These are phyloP conservation scores for Patagioenas fasciata DNA, from an alignment of 2,113 vertebrate species.

Conservation along the genomic window DNA sequence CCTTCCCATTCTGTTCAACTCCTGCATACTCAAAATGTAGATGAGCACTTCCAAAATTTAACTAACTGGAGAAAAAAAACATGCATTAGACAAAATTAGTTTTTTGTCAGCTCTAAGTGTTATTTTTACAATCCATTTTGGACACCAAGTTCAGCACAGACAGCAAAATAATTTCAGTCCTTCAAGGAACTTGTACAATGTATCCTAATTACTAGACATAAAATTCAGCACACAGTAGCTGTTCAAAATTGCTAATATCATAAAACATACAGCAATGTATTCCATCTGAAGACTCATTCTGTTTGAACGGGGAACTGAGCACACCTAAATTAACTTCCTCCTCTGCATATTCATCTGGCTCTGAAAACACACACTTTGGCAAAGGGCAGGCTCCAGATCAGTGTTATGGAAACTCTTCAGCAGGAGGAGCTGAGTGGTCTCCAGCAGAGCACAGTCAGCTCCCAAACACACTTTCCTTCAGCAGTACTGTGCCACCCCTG, in stretches of 20 bases:
- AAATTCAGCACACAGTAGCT: not conserved
- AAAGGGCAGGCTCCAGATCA: not conserved
- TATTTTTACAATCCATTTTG: not conserved
- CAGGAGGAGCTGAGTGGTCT: not conserved
- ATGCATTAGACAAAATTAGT: not conserved
- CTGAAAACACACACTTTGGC: not conserved
- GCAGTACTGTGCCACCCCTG: accelerated
- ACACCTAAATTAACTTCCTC: not conserved
- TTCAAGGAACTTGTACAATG: not conserved
- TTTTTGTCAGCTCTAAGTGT: not conserved
- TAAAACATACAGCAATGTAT: not conserved
- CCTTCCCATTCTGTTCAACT: not conserved
- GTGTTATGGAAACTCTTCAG: not conserved
- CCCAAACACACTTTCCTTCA: not conserved
- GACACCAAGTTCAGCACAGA: not conserved
- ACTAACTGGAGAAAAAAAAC: not conserved
- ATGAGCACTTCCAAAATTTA: not conserved
- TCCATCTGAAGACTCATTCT: not conserved
- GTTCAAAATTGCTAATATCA: not conserved
- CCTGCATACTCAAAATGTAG: not conserved
- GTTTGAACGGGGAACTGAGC: not conserved
- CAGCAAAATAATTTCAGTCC: not conserved
- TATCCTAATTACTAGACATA: not conserved
- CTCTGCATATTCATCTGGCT: not conserved
- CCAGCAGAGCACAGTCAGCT: no score